Evolutionary conservation across 2,888 invertebrate species (phyloP), one percentile per base, ranked within the genome.

Genomic region (Empis stercorea): DNA sequence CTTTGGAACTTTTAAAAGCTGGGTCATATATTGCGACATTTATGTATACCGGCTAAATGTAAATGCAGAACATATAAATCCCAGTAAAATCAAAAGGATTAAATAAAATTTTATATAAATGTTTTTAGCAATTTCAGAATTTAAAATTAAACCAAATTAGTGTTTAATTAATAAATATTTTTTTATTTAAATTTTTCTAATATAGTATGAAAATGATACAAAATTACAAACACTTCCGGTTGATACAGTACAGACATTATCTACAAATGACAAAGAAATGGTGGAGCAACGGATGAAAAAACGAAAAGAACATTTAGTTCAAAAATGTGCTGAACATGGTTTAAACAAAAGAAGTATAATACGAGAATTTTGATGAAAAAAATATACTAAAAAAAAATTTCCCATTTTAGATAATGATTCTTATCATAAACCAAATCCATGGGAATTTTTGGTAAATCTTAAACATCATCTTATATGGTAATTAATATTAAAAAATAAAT

Each of bases 381-480:
- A 32, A 17, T 20, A n/a, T 17, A n/a, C 4, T 14, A 7, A 13
- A 15, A 10, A 10, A 11, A 37, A 11, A 10, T 15, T 15, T 9
- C 4, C n/a, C 9, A 15, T 37, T 56, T 40, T 52, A 68, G 67
- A 66, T 47, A 68, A 65, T 48, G 70, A 70, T 53, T 60, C 65
- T 30, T 64, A 67, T 61, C 70, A 70, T 54, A 80, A 79, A 60
- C 82, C 87, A 23, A 85, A 86, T 60, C 80, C 87, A 13, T 87
- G 87, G 88, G 87, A 88, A 66, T 88, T 84, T 66, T 75, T 88
- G 61, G 81, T 87, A 59, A 84, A 84, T 67, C 75, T 78, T 56
- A 81, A 85, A 62, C 80, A 87, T 65, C 84, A 83, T 63, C 75
- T 87, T 47, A 82, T 87, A 62, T 87, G 87, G 87, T 79, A 62